Evolutionary conservation across 2,888 invertebrate genomes (phyloP).

Genomic region (Mactromeris polynyma): DNA sequence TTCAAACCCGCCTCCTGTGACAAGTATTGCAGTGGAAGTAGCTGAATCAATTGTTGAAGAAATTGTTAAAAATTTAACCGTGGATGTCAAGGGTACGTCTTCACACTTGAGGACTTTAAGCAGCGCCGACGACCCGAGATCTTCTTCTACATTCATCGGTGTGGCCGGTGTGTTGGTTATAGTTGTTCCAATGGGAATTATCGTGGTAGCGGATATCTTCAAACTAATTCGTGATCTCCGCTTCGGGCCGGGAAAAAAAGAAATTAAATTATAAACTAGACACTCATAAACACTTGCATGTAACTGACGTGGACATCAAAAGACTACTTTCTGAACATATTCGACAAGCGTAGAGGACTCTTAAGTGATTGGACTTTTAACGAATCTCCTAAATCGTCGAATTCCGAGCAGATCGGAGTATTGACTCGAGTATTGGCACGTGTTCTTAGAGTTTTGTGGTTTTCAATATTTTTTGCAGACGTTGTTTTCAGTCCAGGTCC

Average conservation of each 20-base stretch:
- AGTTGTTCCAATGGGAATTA: neutral
- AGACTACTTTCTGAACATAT: slow-evolving; percentile 12
- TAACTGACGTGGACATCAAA: too few species aligned
- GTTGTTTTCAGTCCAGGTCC: slow-evolving; percentile 26
- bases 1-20: too few species aligned
- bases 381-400: slow-evolving; percentile 33
- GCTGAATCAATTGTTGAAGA: too few species aligned
- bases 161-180: neutral
- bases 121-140: neutral
- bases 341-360: slow-evolving; percentile 35
- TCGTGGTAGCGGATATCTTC: neutral
- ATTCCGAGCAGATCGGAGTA: neutral
- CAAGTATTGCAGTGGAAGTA: too few species aligned
- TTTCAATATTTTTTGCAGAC: neutral
- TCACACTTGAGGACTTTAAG: too few species aligned
- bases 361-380: slow-evolving; percentile 52
- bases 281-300: neutral
- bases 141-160: neutral
- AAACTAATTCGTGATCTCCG: neutral
- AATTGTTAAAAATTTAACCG: too few species aligned
- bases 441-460: neutral
- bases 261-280: neutral
- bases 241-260: neutral
- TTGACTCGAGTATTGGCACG: neutral
- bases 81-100: too few species aligned